phyloP scores from a whole-genome alignment of 2,797 vertebrate species.

The Ataeniobius toweri region DNA sequence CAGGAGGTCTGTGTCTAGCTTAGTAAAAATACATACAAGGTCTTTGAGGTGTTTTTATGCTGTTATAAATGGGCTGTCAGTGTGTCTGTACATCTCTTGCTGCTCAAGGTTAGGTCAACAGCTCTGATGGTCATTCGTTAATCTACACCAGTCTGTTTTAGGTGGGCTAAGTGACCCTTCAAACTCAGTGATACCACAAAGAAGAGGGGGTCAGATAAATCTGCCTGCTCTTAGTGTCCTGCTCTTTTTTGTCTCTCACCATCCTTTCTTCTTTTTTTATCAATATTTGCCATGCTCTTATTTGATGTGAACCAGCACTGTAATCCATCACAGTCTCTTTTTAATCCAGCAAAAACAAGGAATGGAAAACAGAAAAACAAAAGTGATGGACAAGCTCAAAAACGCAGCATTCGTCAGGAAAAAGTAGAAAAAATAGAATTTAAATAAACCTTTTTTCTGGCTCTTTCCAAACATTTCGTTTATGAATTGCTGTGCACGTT shows the following conservation, averaged over 20 bases:
- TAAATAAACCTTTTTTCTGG: background rate
- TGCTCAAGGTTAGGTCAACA: slow-evolving; percentile 78
- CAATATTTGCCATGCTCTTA: slow-evolving; percentile 35
- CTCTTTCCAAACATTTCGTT: background rate
- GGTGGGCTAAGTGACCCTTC: slow-evolving; percentile 42
- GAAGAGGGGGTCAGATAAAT: slow-evolving; percentile 1
- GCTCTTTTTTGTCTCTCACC: slow-evolving; percentile 23
- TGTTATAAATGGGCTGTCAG: slow-evolving; percentile 71
- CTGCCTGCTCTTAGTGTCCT: slow-evolving; percentile 17
- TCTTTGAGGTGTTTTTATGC: slow-evolving; percentile 57
- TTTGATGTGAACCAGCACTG: background rate
- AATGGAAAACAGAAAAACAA: slow-evolving; percentile 3
- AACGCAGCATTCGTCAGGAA: slow-evolving; percentile 15
- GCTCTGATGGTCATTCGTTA: slow-evolving; percentile 66
- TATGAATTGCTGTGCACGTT: slow-evolving; percentile 3
- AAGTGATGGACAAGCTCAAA: slow-evolving; percentile 22
- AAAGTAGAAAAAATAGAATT: background rate
- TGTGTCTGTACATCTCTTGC: slow-evolving; percentile 58
- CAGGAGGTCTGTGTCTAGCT: slow-evolving; percentile 59
- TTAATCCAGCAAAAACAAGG: slow-evolving; percentile 36
- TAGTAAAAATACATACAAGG: slow-evolving; percentile 48
- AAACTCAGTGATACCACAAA: slow-evolving; percentile 41
- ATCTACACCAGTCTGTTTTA: slow-evolving; percentile 55
- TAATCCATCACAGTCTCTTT: slow-evolving; percentile 46
- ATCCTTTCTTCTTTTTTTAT: slow-evolving; percentile 32